A percentile compares a stretch with the other conserved stretches of the same genome.
These are phyloP conservation scores for Chlorops oryzae DNA, from an alignment of 1,140 invertebrate genomes.

Conservation along the genomic window DNA sequence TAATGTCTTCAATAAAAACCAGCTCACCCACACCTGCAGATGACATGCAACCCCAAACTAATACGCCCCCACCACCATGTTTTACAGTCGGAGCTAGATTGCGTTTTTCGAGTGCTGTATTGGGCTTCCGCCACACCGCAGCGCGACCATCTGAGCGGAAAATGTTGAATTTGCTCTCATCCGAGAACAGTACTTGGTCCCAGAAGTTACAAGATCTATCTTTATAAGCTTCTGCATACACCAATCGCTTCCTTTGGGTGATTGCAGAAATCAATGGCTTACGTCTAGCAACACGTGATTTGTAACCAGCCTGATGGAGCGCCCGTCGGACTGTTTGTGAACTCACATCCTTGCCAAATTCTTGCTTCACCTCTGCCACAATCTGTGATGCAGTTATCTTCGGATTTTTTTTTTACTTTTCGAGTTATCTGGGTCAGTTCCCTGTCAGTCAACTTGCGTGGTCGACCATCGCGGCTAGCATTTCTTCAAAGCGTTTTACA, in stretches of 20 bases:
- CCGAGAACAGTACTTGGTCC: too few relatives aligned
- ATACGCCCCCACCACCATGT: too few relatives aligned
- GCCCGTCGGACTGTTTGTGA: background rate
- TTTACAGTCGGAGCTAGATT: too few relatives aligned
- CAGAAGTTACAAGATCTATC: constrained; percentile 1
- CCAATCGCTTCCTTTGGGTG: constrained; percentile 1
- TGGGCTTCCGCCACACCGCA: too few relatives aligned
- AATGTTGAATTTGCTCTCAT: too few relatives aligned
- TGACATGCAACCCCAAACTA: too few relatives aligned
- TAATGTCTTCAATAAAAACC: too few relatives aligned
- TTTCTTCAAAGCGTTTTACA: constrained; percentile 1
- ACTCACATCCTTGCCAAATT: constrained; percentile 3
- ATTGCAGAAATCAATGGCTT: constrained; percentile 4
- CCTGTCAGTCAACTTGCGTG: background rate
- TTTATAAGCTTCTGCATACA: background rate
- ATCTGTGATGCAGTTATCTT: background rate
- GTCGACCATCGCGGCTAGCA: background rate
- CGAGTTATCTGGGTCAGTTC: background rate
- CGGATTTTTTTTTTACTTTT: constrained; percentile 1
- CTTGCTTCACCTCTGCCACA: background rate
- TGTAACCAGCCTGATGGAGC: constrained; percentile 2
- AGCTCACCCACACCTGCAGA: too few relatives aligned
- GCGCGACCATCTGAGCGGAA: too few relatives aligned
- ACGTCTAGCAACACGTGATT: constrained; percentile 5
- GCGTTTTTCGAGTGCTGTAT: too few relatives aligned